Evolutionary conservation across 2,888 invertebrate species (phyloP), one percentile per base, ranked within the genome.

Genomic region (Noctua pronuba): DNA sequence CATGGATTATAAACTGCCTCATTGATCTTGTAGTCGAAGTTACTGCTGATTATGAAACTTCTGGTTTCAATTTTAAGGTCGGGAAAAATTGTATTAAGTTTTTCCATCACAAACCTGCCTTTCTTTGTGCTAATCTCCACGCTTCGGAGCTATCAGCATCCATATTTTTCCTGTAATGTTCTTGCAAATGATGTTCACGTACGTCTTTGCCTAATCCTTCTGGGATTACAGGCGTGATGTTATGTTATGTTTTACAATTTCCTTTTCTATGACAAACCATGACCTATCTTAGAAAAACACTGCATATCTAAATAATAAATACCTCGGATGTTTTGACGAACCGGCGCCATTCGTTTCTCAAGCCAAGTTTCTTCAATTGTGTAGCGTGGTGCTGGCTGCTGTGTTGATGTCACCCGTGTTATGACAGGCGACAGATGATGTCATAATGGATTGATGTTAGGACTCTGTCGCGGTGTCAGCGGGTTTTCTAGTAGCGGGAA

Each of bases 331-430:
- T 85, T 85, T 52, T 85, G 79, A 49, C 68, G 68, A 65, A 58
- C 13, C 31, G 73, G n/a, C 75, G 75, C 75, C 75, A 71, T 62
- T 75, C 11, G 24, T 75, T 85, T 79, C 85, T 65, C 75, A 79
- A 73, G 85, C 85, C 66, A 75, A 67, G 66, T 79, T 79, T 65
- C 84, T 79, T 82, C 85, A 68, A 82, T 85, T 84, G 81, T 81
- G 49, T 44, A 65, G 55, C 72, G 60, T 24, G 11, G 49, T 62
- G 75, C 11, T 62, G 60, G 24, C 24, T 7, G 49, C 21, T 49
- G 24, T 62, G 67, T 77, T 84, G 67, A 81, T 84, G 80, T 84
- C 81, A 81, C 65, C 60, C 55, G 35, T 79, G 65, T 75, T 77
- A 73, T 87, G 80, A 64, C 58, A n/a, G 41, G 35, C 58, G 68